A percentile compares a stretch with the other conserved stretches of the same genome.
Evolutionary conservation across 2,888 invertebrate species (phyloP).

Genomic region (Cacoxenus indagator): DNA sequence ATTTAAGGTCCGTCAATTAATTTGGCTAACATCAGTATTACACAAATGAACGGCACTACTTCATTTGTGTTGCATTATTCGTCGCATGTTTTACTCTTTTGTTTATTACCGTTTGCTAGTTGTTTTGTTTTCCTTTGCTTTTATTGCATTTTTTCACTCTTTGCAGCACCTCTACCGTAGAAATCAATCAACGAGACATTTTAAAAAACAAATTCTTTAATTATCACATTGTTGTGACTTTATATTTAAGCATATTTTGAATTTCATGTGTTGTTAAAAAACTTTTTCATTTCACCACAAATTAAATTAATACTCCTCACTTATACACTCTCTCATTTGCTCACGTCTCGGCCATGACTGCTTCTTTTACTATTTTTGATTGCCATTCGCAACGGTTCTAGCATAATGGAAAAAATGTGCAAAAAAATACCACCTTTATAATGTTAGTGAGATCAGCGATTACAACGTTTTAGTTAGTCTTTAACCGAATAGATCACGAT

Average conservation of each 20-base stretch:
- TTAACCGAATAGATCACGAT: too few relatives aligned
- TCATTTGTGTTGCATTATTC: neutral
- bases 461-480: too few relatives aligned
- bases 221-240: neutral
- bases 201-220: neutral
- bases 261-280: neutral
- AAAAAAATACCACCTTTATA: neutral
- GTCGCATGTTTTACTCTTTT: neutral
- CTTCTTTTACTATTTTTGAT: neutral
- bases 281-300: neutral
- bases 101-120: constrained; percentile 18
- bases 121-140: constrained; percentile 17
- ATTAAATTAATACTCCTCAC: neutral
- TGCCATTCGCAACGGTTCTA: neutral
- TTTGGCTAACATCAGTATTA: too few relatives aligned
- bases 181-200: neutral
- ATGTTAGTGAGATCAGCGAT: too few relatives aligned
- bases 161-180: neutral
- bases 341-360: neutral
- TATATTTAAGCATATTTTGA: neutral
- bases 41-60: constrained; percentile 26
- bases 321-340: too few relatives aligned
- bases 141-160: neutral
- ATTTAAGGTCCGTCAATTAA: too few relatives aligned
- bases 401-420: neutral